Evolutionary conservation across 2,888 invertebrate species (phyloP), one percentile per base, ranked within the genome.

Genomic region (Erebia epiphron): DNA sequence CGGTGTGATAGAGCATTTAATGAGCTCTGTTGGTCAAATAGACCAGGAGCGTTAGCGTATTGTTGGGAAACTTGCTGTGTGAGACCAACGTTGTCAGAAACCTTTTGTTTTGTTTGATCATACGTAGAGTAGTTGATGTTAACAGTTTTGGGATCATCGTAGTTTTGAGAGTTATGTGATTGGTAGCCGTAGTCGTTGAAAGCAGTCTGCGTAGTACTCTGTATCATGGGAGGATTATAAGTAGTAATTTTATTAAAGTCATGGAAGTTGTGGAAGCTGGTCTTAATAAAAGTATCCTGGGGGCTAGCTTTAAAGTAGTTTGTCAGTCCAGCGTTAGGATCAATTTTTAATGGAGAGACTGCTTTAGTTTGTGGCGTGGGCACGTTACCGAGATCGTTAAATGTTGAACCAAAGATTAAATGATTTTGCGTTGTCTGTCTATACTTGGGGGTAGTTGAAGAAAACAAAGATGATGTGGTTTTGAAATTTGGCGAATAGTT

Each of bases 291-390:
- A 1, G 92, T 93, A 79, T 94, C 94, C 73, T 92, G 89, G 1
- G 92, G 92, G 73, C 94, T 94, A 1, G 94, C 87, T 72, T 92
- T 93, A 75, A 94, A 94, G 1, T 76, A 79, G 56, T 79, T 79
- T 77, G 91, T 90, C 18, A 78, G 79, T 73, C 83, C 84, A 10
- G 83, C 85, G 70, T 91, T 92, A 11, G 90, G 89, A 72, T 92
- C 90, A 65, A 89, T 86, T 76, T 92, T 91, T 9, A 84, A 82
- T 16, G 88, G 83, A 3, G 82, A 76, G n/a, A 87, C 83, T 43
- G 84, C 75, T 79, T 93, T 91, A 1, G 89, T 85, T 67, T 85
- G 86, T 13, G 94, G 95, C 1, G 95, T 93, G 78, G 94, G 81
- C 79, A 91, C 78, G 83, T 86, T 82, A 84, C 94, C 86, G 79